phyloP scores from a whole-genome alignment of 2,113 vertebrate species.

The Paracanthobrama guichenoti region DNA sequence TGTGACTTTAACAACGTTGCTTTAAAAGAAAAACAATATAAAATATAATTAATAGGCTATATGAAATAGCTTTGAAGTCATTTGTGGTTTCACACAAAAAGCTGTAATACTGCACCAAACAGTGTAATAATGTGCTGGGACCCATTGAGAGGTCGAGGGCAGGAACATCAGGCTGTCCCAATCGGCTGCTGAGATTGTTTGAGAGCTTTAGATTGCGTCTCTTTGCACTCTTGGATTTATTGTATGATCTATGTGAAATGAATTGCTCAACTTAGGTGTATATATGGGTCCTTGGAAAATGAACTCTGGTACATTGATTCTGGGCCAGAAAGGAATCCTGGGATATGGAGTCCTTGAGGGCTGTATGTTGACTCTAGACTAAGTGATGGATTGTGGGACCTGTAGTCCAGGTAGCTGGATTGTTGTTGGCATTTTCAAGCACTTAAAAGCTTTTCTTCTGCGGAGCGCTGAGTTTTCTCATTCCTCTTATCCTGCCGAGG shows the following conservation, averaged over 20 bases:
- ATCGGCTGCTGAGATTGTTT: not conserved
- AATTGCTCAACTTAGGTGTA: not conserved
- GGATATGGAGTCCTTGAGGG: not conserved
- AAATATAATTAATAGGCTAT: not conserved
- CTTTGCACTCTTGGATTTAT: constrained; percentile 30
- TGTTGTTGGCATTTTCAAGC: constrained; percentile 44
- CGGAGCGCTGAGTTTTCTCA: constrained; percentile 94
- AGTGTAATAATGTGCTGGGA: not conserved
- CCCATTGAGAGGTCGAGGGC: not conserved
- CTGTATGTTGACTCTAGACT: not conserved
- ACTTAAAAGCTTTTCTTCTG: constrained; percentile 91
- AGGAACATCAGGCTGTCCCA: not conserved
- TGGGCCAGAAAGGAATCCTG: not conserved
- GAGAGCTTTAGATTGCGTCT: not conserved
- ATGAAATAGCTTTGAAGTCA: constrained; percentile 5
- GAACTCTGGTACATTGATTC: constrained; percentile 13
- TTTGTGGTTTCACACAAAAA: not conserved
- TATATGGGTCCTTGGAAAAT: constrained; percentile 1
- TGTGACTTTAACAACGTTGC: too few relatives aligned
- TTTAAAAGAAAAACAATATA: not conserved
- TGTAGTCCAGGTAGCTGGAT: constrained; percentile 47
- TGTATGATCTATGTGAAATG: constrained; percentile 7
- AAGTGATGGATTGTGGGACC: constrained; percentile 40
- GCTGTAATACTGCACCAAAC: constrained; percentile 6
- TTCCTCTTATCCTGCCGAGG: constrained; percentile 93